Evolutionary conservation across 2,888 invertebrate species (phyloP).

Genomic region (Campoplex nolae): DNA sequence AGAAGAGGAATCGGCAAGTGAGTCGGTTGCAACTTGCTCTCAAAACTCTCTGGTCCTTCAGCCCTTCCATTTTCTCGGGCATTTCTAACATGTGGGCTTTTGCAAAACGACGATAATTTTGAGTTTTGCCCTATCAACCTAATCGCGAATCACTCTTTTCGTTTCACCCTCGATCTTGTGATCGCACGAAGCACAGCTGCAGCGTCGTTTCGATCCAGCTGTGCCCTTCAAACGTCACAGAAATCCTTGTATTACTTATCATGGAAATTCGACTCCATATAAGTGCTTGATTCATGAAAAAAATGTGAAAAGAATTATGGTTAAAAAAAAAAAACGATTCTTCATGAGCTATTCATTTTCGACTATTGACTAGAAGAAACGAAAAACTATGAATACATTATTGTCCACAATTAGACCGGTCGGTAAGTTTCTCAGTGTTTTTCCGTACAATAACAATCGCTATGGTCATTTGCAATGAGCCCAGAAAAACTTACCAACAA

Average conservation of each 20-base stretch:
- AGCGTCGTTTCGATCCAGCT: slow-evolving; percentile 44
- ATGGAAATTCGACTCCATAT: background rate
- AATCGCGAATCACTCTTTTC: slow-evolving; percentile 48
- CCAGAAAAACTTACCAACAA: slow-evolving; percentile 35
- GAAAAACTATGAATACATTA: background rate
- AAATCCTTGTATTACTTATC: slow-evolving; percentile 36
- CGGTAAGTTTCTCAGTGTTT: background rate
- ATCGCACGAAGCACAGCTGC: slow-evolving; percentile 57
- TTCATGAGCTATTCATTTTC: background rate
- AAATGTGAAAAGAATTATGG: background rate
- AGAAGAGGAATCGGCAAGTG: slow-evolving; percentile 1
- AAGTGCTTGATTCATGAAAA: background rate
- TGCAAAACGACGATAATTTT: slow-evolving; percentile 62
- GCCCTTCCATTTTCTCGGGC: slow-evolving; percentile 18
- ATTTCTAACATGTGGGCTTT: slow-evolving; percentile 37
- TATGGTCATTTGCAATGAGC: background rate
- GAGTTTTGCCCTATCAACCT: slow-evolving; percentile 51
- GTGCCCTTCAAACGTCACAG: slow-evolving; percentile 13
- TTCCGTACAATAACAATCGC: background rate
- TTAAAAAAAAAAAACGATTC: background rate
- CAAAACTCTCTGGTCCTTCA: slow-evolving; percentile 39
- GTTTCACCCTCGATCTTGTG: slow-evolving; percentile 1
- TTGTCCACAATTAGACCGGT: background rate
- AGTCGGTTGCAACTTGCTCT: slow-evolving; percentile 30
- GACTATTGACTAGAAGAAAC: background rate